A percentile compares a stretch with the other conserved stretches of the same genome.
These are phyloP conservation scores for Trachops cirrhosus DNA, from an alignment of 2,797 vertebrate species.

Conservation along the genomic window DNA sequence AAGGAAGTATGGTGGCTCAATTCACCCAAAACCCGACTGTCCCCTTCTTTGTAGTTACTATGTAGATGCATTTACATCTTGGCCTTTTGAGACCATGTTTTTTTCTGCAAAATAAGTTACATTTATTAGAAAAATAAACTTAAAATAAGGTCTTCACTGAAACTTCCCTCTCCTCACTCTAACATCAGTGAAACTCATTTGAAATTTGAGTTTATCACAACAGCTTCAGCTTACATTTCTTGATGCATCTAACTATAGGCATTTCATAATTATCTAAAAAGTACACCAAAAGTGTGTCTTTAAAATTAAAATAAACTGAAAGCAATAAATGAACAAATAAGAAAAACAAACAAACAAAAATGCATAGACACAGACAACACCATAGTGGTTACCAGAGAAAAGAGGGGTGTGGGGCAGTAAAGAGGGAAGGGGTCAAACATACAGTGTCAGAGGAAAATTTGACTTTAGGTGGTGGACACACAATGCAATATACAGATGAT, in stretches of 20 bases:
- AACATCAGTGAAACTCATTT: neutral
- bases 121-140: conserved; percentile 21
- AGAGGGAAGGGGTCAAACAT: neutral
- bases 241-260: neutral
- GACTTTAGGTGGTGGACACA: neutral
- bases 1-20: neutral
- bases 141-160: conserved; percentile 47
- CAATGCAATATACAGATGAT: neutral
- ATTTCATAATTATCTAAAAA: neutral
- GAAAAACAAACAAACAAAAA: neutral
- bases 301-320: neutral
- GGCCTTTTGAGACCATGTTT: neutral
- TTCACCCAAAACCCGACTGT: neutral
- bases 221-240: neutral
- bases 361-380: neutral
- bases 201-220: conserved; percentile 9
- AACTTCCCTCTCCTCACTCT: neutral
- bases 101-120: conserved; percentile 40
- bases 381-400: neutral
- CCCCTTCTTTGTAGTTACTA: neutral
- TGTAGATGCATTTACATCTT: neutral
- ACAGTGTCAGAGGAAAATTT: neutral
- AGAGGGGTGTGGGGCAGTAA: neutral
- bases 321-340: neutral
- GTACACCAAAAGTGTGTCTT: neutral